phyloP scores from a whole-genome alignment of 2,888 invertebrate species.

The Diaprepes abbreviatus region DNA sequence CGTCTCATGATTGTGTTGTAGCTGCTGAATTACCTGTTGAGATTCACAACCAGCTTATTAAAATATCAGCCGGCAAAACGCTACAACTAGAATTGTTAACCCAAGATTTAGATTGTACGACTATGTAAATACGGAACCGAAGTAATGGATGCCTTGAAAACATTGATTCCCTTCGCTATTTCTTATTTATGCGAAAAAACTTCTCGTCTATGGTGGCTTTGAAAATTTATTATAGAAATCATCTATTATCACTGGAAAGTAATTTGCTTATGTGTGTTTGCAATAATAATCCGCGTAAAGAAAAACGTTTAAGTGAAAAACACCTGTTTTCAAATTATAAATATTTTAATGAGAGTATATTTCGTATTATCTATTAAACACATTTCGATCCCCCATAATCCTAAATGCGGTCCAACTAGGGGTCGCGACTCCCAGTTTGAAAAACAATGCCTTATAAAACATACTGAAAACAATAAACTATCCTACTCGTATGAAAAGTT shows the following conservation, averaged over 20 bases:
- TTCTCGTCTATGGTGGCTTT: background rate
- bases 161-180: background rate
- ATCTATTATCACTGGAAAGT: background rate
- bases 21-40: background rate
- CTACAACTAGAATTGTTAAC: background rate
- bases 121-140: too few species aligned
- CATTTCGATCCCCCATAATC: too few species aligned
- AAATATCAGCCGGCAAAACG: background rate
- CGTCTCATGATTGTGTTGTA: background rate
- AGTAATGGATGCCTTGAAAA: background rate
- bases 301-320: background rate
- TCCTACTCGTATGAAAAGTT: too few species aligned
- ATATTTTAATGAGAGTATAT: too few species aligned
- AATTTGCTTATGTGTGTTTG: background rate
- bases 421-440: too few species aligned
- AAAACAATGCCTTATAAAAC: too few species aligned
- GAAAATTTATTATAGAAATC: background rate
- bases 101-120: background rate
- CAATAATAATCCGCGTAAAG: background rate
- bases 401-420: too few species aligned
- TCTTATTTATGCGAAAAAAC: background rate
- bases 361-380: too few species aligned
- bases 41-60: too few species aligned
- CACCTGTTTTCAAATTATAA: too few species aligned
- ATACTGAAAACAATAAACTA: too few species aligned